A percentile compares a stretch with the other conserved stretches of the same genome.
phyloP scores from a whole-genome alignment of 2,888 invertebrate genomes.

The Gnatocerus cornutus region DNA sequence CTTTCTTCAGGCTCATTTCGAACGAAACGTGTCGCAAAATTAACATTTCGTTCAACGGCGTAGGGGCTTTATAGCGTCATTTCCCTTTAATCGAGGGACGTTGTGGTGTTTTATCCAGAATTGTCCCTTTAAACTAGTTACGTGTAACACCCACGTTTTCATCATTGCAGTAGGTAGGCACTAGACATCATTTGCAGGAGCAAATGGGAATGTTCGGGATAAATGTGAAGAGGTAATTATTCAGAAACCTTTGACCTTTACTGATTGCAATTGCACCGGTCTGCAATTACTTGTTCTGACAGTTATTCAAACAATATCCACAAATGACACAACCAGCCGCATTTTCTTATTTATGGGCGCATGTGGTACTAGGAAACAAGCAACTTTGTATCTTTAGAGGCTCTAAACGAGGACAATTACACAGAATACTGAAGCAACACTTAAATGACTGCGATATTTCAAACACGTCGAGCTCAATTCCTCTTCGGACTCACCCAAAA shows the following conservation, averaged over 20 bases:
- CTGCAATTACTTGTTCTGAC: background rate
- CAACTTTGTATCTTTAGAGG: background rate
- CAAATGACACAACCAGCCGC: background rate
- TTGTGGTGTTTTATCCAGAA: conserved; percentile 20
- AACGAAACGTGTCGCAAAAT: conserved; percentile 19
- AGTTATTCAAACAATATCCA: background rate
- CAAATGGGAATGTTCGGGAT: conserved; percentile 3
- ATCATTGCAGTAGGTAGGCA: conserved; percentile 16
- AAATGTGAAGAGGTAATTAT: conserved; percentile 8
- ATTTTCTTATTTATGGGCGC: conserved; percentile 1
- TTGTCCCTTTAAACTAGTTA: conserved; percentile 13
- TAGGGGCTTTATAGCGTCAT: conserved; percentile 10
- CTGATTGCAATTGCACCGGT: background rate
- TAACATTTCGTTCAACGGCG: conserved; percentile 15
- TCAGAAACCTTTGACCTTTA: conserved; percentile 10
- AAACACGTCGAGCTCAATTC: background rate
- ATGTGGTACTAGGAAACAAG: background rate
- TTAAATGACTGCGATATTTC: conserved; percentile 1
- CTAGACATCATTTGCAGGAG: conserved; percentile 8
- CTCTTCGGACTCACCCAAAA: background rate
- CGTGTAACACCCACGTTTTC: conserved; percentile 5
- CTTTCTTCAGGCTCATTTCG: conserved; percentile 10
- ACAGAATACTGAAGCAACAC: background rate
- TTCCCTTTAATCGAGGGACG: conserved; percentile 21
- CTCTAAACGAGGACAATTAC: conserved; percentile 3